Evolutionary conservation across 2,113 vertebrate species (phyloP).

Genomic region (Hemiprocne comata): DNA sequence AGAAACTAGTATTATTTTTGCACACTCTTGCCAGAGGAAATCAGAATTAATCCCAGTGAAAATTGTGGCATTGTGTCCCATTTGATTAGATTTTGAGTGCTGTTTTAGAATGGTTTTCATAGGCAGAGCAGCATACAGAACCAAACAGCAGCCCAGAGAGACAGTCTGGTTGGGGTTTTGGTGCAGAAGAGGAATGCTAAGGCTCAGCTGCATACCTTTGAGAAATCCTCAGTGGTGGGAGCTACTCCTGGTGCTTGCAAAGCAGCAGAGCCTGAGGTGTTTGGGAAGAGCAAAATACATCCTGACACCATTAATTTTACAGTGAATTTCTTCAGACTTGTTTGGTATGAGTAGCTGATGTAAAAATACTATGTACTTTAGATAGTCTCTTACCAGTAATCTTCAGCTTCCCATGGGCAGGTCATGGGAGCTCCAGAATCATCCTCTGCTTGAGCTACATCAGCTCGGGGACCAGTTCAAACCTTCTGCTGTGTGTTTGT

Average conservation of each 20-base stretch:
- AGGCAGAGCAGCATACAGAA: not conserved
- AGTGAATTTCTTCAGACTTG: not conserved
- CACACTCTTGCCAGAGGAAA: not conserved
- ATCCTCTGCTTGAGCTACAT: not conserved
- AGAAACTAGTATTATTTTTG: not conserved
- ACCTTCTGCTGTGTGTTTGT: fast-evolving
- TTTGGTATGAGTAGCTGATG: not conserved
- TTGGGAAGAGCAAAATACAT: not conserved
- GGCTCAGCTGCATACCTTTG: not conserved
- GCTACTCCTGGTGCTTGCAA: not conserved
- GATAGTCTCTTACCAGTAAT: not conserved
- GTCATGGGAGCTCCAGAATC: not conserved
- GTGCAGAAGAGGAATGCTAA: not conserved
- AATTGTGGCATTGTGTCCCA: not conserved
- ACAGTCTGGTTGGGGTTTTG: not conserved
- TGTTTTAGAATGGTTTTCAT: not conserved
- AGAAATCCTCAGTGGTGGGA: not conserved
- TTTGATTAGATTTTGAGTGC: not conserved
- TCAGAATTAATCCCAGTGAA: not conserved
- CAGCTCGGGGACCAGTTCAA: not conserved
- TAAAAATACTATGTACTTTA: not conserved
- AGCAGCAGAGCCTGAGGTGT: not conserved
- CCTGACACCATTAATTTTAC: not conserved
- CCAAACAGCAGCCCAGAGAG: not conserved
- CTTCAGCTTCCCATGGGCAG: not conserved